phyloP scores from a whole-genome alignment of 2,888 invertebrate genomes.

The Catocala sponsa region DNA sequence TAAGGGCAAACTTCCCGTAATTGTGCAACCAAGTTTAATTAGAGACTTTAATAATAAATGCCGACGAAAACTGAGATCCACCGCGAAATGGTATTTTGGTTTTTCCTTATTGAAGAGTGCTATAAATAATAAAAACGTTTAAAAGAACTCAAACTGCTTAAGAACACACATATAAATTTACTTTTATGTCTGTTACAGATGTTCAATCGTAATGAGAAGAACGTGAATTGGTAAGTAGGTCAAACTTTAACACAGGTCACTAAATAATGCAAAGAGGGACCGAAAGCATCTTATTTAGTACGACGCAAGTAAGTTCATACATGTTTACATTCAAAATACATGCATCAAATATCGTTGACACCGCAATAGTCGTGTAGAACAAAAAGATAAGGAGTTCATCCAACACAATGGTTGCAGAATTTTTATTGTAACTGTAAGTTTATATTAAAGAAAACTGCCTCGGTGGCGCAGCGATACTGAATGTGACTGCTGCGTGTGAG shows the following conservation, averaged over 20 bases:
- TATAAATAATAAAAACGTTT: slow-evolving; percentile 23
- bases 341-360: no score
- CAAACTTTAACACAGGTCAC: slow-evolving; percentile 22
- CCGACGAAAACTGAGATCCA: slow-evolving; percentile 26
- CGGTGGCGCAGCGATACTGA: no score
- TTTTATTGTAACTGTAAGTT: no score
- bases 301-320: neutral
- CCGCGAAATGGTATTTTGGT: slow-evolving; percentile 28
- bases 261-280: slow-evolving; percentile 26
- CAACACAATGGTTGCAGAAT: no score
- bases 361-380: no score
- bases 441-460: no score
- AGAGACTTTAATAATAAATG: slow-evolving; percentile 57
- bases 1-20: slow-evolving; percentile 33
- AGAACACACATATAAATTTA: slow-evolving; percentile 21
- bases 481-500: no score
- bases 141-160: neutral
- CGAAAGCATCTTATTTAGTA: slow-evolving; percentile 8
- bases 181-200: slow-evolving; percentile 48
- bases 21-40: slow-evolving; percentile 58
- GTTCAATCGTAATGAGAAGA: slow-evolving; percentile 34
- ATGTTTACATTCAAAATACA: neutral
- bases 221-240: slow-evolving; percentile 49
- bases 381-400: no score
- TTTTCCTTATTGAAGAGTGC: slow-evolving; percentile 29